Base-by-base conservation (phyloP, 2,113 vertebrate species). In the Callionymus lyra region DNA sequence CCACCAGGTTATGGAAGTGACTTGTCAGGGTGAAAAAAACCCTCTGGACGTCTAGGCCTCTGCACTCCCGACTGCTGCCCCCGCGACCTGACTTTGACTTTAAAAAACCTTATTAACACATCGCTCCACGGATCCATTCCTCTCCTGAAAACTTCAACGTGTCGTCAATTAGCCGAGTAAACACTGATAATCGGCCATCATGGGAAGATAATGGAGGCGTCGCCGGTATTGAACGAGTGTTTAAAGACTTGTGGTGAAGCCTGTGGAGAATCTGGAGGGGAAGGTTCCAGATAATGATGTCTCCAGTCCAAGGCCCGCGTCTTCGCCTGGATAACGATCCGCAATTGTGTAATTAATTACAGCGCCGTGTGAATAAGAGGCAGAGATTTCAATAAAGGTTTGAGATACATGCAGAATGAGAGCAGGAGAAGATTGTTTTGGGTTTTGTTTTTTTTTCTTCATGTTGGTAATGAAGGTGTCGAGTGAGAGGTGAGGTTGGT, bases 331-430 rank as follows among this genome's bases (percentile, higher is more conserved):
- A 55, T 65, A 72, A 74, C 58, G 65, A 67, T 62, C 57, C 58
- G 58, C 70, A 68, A 57, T 68, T 74, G 65, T 70, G 62, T 65
- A 72, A 77, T 81, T 83, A 80, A 84, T 77, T 65, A 70, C 56
- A 48, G 66, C 65, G 65, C 72, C 43, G 47, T 63, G 57, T 68
- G 62, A 74, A 74, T 66, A n/a, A 52, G 60, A 67, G 62, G 15
- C 21, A 56, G 42, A 62, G 59, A 65, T 64, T 66, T 70, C 41
- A 71, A 70, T 67, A 73, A 54, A 68, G 61, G 42, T 38, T 57
- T 21, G 38, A 60, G 60, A 70, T 55, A 67, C 69, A 65, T 19
- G 49, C 55, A 33, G 43, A 63, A 56, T 55, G 51, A 64, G 53
- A 58, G 49, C 8, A 35, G 61, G 47, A 50, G 38, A n/a, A 73